These are phyloP conservation scores for Macrotis lagotis DNA, from an alignment of 2,113 vertebrate species.

Conservation along the genomic window DNA sequence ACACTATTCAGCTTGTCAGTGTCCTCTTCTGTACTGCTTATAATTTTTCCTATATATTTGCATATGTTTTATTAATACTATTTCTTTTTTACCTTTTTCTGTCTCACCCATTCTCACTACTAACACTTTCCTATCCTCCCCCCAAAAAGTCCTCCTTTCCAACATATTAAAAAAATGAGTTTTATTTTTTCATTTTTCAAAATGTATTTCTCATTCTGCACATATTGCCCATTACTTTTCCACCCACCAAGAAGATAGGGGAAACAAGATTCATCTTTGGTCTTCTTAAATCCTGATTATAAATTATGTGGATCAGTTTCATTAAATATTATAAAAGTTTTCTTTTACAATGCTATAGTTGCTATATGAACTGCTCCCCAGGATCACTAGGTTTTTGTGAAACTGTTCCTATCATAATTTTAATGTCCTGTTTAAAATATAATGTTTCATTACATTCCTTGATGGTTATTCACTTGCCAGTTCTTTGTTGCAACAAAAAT, in stretches of 20 bases:
- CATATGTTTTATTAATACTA: not conserved
- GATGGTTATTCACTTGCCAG: no score
- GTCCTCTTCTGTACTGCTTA: not conserved
- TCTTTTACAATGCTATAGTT: not conserved
- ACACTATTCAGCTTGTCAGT: not conserved
- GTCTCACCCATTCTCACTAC: not conserved
- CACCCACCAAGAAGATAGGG: not conserved
- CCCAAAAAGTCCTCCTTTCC: not conserved
- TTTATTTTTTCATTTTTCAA: not conserved
- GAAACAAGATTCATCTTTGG: not conserved
- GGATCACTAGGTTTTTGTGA: no score
- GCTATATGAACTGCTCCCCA: no score
- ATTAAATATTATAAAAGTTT: not conserved
- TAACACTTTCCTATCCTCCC: not conserved
- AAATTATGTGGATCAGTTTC: not conserved
- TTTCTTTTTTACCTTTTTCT: not conserved
- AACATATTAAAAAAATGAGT: not conserved
- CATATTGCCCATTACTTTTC: no score
- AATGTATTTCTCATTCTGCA: not conserved
- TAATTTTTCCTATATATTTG: not conserved
- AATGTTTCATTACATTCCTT: no score
- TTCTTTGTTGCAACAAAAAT: no score
- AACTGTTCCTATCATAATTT: no score
- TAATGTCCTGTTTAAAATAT: no score
- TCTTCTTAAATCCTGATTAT: not conserved